A percentile compares a stretch with the other conserved stretches of the same genome.
Conservation (phyloP, 2,113 vertebrate genomes). For the Eira barbara region DNA sequence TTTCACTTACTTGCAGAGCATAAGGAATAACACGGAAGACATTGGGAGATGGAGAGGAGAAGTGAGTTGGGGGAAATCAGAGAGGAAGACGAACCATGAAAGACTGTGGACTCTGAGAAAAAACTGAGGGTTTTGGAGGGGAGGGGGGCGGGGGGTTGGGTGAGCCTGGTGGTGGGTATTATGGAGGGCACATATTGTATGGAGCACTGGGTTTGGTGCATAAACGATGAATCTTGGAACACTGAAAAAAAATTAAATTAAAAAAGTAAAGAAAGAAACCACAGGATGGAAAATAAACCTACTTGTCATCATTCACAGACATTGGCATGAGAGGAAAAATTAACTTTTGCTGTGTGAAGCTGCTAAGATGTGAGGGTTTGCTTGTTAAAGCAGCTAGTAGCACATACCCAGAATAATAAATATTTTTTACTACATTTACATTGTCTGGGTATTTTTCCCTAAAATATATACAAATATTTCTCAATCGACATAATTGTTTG, state of each 20-base stretch:
- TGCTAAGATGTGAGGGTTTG: background rate
- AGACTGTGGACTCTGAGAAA: too few species aligned
- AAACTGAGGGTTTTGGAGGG: too few species aligned
- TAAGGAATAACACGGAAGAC: too few species aligned
- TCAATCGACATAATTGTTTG: background rate
- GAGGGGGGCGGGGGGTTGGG: too few species aligned
- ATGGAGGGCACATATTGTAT: rapidly evolving
- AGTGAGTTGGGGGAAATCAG: too few species aligned
- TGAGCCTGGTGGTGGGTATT: too few species aligned
- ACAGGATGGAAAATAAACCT: background rate
- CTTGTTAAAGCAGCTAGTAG: background rate
- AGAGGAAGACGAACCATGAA: too few species aligned
- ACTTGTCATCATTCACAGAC: background rate
- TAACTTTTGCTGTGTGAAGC: background rate
- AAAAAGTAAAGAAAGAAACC: background rate
- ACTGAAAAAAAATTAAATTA: too few species aligned
- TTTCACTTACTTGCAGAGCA: too few species aligned
- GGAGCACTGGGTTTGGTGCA: too few species aligned
- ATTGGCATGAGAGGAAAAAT: background rate
- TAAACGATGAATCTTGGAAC: too few species aligned
- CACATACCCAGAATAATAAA: background rate
- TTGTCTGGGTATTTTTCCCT: background rate
- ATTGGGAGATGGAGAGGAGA: too few species aligned
- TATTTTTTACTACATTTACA: background rate
- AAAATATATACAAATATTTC: background rate